Evolutionary conservation across 1,140 invertebrate genomes (phyloP), one percentile per base, ranked within the genome.

Genomic region (Cydia amplana): DNA sequence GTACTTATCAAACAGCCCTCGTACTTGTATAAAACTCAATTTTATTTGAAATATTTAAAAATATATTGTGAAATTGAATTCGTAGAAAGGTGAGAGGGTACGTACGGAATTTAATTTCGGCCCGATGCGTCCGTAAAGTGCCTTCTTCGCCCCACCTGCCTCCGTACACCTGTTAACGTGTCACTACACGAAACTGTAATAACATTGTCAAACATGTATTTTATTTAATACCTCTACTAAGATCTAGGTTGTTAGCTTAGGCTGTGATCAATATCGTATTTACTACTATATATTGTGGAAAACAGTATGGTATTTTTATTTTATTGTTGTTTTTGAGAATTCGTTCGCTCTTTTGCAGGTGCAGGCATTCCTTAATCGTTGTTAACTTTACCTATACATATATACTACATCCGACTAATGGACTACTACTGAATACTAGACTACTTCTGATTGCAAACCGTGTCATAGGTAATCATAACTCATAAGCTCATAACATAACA

Each of bases 101-200:
- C 79, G 82, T 79, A 78, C 80, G 80, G 82, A 83, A 83, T 83
- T 83, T 83, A 83, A 83, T 83, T 83, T 83, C 78, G 75, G 78
- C 78, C 75, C 75, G 76, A 77, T 77, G 72, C 77, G 79, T 83
- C 74, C 51, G 74, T 75, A 74, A 74, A 77, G 78, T 73, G 64
- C 75, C 76, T 74, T 73, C 67, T 76, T 73, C 75, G 74, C 77
- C 74, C 51, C 65, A 65, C 75, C 79, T 78, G 64, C 77, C 76
- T 74, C 76, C 77, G 78, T 73, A 73, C 72, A 73, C 36, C 40
- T 73, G 43, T 46, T 73, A 73, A 25, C 40, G 72, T 51, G 40
- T 73, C 46, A 5, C 72, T 23, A 73, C 65, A 70, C 6, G 65
- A 1, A 70, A 18, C 28, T 40, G 65, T 70, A 20, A 70, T 70